phyloP scores from a whole-genome alignment of 1,140 invertebrate species.

The Mesaphorura yosii region DNA sequence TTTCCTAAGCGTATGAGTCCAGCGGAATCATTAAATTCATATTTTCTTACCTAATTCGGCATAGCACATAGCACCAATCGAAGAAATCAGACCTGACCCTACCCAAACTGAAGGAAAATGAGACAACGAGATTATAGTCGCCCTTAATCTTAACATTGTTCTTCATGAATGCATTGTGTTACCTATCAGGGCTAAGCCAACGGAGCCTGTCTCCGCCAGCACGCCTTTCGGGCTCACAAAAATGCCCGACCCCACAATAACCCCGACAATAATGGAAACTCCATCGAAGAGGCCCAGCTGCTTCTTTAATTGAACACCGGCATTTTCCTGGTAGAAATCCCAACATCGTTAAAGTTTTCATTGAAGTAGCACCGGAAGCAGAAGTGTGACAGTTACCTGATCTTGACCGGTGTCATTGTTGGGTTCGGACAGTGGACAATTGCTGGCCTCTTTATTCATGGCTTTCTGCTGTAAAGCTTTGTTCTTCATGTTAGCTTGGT shows the following conservation, averaged over 20 bases:
- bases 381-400: too few relatives aligned
- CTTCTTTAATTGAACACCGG: slow-evolving; percentile 49
- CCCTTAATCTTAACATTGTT: too few relatives aligned
- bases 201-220: slow-evolving; percentile 69
- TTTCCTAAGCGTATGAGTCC: too few relatives aligned
- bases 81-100: slow-evolving; percentile 68
- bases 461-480: not conserved
- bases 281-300: slow-evolving; percentile 71
- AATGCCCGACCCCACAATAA: slow-evolving; percentile 83
- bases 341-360: too few relatives aligned
- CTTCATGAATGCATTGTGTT: too few relatives aligned
- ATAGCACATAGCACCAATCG: slow-evolving; percentile 78
- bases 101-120: too few relatives aligned
- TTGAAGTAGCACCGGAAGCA: too few relatives aligned
- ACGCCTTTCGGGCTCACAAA: slow-evolving; percentile 95
- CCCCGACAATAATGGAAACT: slow-evolving; percentile 73
- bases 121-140: too few relatives aligned
- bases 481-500: slow-evolving; percentile 5
- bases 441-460: too few relatives aligned
- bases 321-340: not conserved
- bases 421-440: slow-evolving; percentile 4
- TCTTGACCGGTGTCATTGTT: slow-evolving; percentile 11
- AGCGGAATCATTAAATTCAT: too few relatives aligned
- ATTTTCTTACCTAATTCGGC: slow-evolving; percentile 71
- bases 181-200: slow-evolving; percentile 71